A percentile compares a stretch with the other conserved stretches of the same genome.
Evolutionary conservation across 2,797 vertebrate genomes (phyloP).

Genomic region (Acanthis flammea): DNA sequence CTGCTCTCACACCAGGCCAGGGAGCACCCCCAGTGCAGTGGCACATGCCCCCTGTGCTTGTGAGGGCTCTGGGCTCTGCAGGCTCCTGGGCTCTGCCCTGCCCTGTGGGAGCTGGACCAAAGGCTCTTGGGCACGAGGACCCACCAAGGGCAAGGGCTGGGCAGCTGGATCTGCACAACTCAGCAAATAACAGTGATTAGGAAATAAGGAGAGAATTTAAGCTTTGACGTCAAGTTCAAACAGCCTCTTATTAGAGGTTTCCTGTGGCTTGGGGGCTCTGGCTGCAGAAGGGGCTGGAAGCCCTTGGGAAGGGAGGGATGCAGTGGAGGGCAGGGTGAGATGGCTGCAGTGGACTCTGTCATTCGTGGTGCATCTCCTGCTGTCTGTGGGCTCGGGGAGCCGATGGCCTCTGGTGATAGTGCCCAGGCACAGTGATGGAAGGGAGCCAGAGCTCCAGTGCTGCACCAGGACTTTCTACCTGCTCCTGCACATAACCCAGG

Average conservation of each 20-base stretch:
- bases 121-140: neutral
- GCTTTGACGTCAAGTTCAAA: constrained; percentile 15
- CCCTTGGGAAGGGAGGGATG: neutral
- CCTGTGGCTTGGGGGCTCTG: constrained; percentile 48
- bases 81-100: neutral
- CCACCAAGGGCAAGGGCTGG: neutral
- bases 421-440: rapidly evolving
- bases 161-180: neutral
- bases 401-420: rapidly evolving
- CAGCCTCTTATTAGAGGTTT: constrained; percentile 47
- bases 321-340: neutral
- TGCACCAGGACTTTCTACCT: neutral
- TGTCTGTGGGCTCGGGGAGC: rapidly evolving
- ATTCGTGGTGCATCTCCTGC: neutral
- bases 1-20: neutral
- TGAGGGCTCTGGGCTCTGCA: neutral
- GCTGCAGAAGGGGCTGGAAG: neutral
- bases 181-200: constrained; percentile 37
- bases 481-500: neutral
- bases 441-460: neutral
- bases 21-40: neutral
- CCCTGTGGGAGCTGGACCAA: neutral
- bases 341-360: neutral
- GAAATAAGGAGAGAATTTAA: constrained; percentile 35
- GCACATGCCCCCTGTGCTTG: rapidly evolving